Evolutionary conservation across 1,140 invertebrate species (phyloP).

Genomic region (Drosophila arizonae): DNA sequence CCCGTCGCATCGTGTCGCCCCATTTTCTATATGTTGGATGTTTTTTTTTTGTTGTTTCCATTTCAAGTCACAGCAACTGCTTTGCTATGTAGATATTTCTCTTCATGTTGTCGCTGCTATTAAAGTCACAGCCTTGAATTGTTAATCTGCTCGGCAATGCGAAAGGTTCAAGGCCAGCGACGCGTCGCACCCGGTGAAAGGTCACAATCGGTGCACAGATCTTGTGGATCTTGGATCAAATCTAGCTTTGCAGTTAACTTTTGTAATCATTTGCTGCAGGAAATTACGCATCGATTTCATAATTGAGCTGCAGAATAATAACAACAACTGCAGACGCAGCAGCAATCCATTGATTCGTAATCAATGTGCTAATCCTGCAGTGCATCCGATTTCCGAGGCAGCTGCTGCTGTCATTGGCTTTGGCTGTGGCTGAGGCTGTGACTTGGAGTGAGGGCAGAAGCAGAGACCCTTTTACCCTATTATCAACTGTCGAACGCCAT

Average conservation of each 20-base stretch:
- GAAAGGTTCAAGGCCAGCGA: conserved; percentile 57
- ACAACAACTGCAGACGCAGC: neutral
- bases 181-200: conserved; percentile 41
- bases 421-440: too few species aligned
- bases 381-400: conserved; percentile 1
- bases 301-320: conserved; percentile 5
- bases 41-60: conserved; percentile 14
- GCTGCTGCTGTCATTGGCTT: conserved; percentile 2
- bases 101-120: conserved; percentile 24
- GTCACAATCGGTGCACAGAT: conserved; percentile 31
- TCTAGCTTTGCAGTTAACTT: neutral
- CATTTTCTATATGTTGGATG: conserved; percentile 17
- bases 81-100: neutral
- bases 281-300: conserved; percentile 23
- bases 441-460: neutral
- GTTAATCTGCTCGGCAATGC: conserved; percentile 58
- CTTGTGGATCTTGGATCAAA: too few species aligned
- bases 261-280: conserved; percentile 5
- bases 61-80: neutral
- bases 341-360: neutral
- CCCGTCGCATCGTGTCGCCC: conserved; percentile 19
- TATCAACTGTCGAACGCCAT: conserved; percentile 2
- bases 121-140: conserved; percentile 67
- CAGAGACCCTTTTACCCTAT: conserved; percentile 6
- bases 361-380: conserved; percentile 11